These are phyloP conservation scores for Leptarthrus brevirostris DNA, from an alignment of 2,888 invertebrate species.

Conservation along the genomic window DNA sequence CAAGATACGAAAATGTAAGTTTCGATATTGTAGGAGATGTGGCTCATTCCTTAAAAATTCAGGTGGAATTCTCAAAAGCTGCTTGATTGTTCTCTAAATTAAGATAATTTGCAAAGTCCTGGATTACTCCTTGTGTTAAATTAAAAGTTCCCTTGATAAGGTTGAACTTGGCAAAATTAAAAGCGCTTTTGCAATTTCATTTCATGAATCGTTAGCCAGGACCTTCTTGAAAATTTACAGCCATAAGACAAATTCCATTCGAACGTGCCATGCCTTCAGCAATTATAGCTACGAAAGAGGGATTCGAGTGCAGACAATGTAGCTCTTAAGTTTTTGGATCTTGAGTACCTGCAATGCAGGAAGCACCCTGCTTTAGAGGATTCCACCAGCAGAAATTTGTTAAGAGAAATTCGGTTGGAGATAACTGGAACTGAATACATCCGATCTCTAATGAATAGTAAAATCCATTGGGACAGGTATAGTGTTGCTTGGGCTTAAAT, in stretches of 20 bases:
- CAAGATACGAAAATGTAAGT: too few species aligned
- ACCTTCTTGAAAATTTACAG: conserved; percentile 32
- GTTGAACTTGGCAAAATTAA: conserved; percentile 6
- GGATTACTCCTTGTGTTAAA: not conserved
- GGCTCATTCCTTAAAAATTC: too few species aligned
- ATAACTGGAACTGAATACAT: conserved; percentile 15
- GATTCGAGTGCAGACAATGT: conserved; percentile 43
- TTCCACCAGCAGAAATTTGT: conserved; percentile 26
- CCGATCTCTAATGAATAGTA: conserved; percentile 30
- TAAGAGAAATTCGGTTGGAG: conserved; percentile 20
- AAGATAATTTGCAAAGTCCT: not conserved
- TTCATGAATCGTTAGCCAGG: conserved; percentile 38
- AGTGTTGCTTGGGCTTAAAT: conserved; percentile 29
- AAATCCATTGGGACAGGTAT: conserved; percentile 37
- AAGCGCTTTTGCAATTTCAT: conserved; percentile 36
- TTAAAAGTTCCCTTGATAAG: not conserved
- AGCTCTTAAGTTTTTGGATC: conserved; percentile 42
- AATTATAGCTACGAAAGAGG: conserved; percentile 25
- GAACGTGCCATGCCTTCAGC: conserved; percentile 41
- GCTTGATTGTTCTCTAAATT: not conserved
- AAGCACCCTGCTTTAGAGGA: conserved; percentile 8
- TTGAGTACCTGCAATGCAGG: conserved; percentile 42
- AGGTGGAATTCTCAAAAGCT: too few species aligned
- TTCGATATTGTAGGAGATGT: too few species aligned
- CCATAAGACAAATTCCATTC: conserved; percentile 31